A percentile compares a stretch with the other conserved stretches of the same genome.
These are phyloP conservation scores for Peromyscus polionotus DNA, from an alignment of 2,113 vertebrate species.

Conservation along the genomic window DNA sequence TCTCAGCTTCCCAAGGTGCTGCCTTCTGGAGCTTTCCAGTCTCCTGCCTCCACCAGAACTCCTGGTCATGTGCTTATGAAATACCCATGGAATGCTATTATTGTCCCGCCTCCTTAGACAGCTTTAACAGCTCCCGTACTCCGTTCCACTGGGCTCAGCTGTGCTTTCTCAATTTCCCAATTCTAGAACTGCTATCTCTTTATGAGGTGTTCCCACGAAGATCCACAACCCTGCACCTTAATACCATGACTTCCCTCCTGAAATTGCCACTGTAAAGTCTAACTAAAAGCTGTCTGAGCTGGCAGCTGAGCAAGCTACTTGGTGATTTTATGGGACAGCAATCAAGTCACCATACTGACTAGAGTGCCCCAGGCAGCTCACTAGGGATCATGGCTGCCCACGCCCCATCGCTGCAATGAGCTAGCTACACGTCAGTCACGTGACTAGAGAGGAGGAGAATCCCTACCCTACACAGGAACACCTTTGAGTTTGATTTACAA, in stretches of 20 bases:
- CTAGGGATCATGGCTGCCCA: accelerated
- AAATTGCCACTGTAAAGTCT: background rate
- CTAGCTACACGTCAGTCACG: accelerated
- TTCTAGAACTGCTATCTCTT: background rate
- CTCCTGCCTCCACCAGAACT: background rate
- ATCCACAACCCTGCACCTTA: background rate
- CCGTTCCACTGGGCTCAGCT: background rate
- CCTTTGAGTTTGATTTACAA: background rate
- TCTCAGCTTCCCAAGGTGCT: conserved; percentile 2
- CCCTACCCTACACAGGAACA: accelerated
- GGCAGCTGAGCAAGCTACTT: background rate
- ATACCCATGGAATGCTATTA: accelerated
- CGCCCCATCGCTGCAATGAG: accelerated
- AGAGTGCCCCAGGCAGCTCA: accelerated
- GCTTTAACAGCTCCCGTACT: background rate
- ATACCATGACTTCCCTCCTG: background rate
- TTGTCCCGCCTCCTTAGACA: background rate
- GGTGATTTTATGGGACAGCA: background rate
- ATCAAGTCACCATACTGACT: background rate
- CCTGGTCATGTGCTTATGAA: background rate
- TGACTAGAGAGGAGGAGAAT: background rate
- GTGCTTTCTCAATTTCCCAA: background rate
- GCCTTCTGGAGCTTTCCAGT: background rate
- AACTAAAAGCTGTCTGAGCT: background rate
- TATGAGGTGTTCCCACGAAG: background rate